These are phyloP conservation scores for Campylomormyrus tamandua DNA, from an alignment of 2,113 vertebrate species.

Conservation along the genomic window DNA sequence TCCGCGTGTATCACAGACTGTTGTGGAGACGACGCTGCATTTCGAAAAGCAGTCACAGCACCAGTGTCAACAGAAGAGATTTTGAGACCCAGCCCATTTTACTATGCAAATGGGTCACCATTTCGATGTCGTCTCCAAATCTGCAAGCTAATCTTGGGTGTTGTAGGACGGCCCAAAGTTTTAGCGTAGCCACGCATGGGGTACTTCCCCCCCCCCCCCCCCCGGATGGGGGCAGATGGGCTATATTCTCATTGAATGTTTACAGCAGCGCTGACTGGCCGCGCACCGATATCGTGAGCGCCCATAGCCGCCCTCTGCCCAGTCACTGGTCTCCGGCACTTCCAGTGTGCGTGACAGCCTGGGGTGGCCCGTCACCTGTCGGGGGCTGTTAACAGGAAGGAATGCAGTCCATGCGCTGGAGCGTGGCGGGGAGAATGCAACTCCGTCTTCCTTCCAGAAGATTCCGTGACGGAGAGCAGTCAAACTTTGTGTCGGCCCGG, in stretches of 20 bases:
- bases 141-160: background rate
- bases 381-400: background rate
- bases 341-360: background rate
- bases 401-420: background rate
- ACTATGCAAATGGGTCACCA: background rate
- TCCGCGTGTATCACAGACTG: background rate
- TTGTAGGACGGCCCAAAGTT: background rate
- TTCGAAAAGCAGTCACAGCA: background rate
- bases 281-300: background rate
- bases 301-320: background rate
- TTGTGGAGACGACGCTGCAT: background rate
- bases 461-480: background rate
- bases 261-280: background rate
- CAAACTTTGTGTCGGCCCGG: background rate
- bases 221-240: background rate
- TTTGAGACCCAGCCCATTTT: background rate
- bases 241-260: constrained; percentile 22
- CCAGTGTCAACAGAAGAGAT: background rate
- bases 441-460: background rate
- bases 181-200: background rate
- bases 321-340: background rate
- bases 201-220: background rate
- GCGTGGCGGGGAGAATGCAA: background rate
- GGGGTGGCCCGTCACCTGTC: background rate
- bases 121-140: background rate